Percentiles rank a stretch among this genome's conserved stretches.
phyloP scores from a whole-genome alignment of 2,888 invertebrate species.

The Metalampra italica region DNA sequence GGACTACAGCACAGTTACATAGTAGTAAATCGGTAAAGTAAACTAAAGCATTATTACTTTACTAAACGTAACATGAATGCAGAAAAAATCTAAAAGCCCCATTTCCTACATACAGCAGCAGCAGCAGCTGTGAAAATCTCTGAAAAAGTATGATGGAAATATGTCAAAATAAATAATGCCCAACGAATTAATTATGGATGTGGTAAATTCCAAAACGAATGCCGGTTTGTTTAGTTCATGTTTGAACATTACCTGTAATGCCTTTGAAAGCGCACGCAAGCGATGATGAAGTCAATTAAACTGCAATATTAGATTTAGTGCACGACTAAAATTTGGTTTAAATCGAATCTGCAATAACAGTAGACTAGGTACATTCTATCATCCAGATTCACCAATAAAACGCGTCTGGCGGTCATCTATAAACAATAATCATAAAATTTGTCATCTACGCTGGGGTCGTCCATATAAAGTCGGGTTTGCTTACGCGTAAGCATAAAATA shows the following conservation, averaged over 20 bases:
- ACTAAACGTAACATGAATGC: too few relatives aligned
- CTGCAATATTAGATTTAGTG: neutral
- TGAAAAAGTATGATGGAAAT: too few relatives aligned
- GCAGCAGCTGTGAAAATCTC: too few relatives aligned
- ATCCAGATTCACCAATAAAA: constrained; percentile 25
- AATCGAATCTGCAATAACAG: neutral
- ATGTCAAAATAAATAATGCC: too few relatives aligned
- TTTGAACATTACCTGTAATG: constrained; percentile 26
- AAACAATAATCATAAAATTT: constrained; percentile 46
- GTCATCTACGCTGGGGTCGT: constrained; percentile 34
- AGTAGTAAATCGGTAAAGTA: too few relatives aligned
- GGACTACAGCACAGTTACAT: too few relatives aligned
- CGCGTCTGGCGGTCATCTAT: constrained; percentile 27
- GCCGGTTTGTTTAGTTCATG: too few relatives aligned
- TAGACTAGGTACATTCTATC: neutral
- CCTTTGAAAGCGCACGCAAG: constrained; percentile 32
- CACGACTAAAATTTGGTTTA: neutral
- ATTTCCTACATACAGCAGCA: too few relatives aligned
- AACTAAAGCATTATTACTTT: too few relatives aligned
- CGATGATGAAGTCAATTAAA: neutral
- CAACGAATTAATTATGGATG: too few relatives aligned
- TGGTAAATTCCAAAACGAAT: too few relatives aligned
- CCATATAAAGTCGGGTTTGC: constrained; percentile 43
- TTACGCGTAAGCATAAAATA: constrained; percentile 55
- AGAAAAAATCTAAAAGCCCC: too few relatives aligned